phyloP scores from a whole-genome alignment of 1,140 invertebrate genomes.

The Danaus melanippus region DNA sequence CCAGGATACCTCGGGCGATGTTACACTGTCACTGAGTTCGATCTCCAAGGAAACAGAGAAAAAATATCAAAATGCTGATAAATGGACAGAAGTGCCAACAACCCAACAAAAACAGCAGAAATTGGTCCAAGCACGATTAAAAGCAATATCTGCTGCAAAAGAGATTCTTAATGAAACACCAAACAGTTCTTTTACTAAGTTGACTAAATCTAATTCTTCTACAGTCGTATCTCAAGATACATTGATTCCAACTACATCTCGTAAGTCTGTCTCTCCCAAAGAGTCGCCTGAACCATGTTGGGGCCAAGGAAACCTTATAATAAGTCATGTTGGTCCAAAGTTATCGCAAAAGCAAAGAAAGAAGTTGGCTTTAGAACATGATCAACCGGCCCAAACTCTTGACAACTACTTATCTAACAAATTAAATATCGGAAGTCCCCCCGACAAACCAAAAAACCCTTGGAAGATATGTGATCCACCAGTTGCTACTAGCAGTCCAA shows the following conservation, averaged over 20 bases:
- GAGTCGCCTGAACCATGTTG: constrained; percentile 26
- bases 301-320: constrained; percentile 44
- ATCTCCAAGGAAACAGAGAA: constrained; percentile 51
- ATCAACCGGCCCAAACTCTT: constrained; percentile 37
- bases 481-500: constrained; percentile 37
- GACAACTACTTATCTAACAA: constrained; percentile 49
- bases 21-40: constrained; percentile 59
- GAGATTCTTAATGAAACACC: constrained; percentile 57
- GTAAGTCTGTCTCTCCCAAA: constrained; percentile 50
- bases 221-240: constrained; percentile 38
- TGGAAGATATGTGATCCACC: constrained; percentile 63
- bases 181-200: constrained; percentile 51
- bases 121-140: constrained; percentile 66
- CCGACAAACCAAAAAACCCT: constrained; percentile 52
- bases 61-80: constrained; percentile 30
- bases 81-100: constrained; percentile 65
- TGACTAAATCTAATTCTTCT: constrained; percentile 48
- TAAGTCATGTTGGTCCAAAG: constrained; percentile 66
- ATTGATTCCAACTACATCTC: constrained; percentile 35
- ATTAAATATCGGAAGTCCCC: constrained; percentile 39
- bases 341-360: constrained; percentile 77
- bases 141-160: constrained; percentile 63
- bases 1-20: constrained; percentile 53
- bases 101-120: constrained; percentile 61
- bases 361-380: constrained; percentile 55